A percentile compares a stretch with the other conserved stretches of the same genome.
Conservation (phyloP, 1,140 invertebrate genomes). For the Drosophila ananassae region DNA sequence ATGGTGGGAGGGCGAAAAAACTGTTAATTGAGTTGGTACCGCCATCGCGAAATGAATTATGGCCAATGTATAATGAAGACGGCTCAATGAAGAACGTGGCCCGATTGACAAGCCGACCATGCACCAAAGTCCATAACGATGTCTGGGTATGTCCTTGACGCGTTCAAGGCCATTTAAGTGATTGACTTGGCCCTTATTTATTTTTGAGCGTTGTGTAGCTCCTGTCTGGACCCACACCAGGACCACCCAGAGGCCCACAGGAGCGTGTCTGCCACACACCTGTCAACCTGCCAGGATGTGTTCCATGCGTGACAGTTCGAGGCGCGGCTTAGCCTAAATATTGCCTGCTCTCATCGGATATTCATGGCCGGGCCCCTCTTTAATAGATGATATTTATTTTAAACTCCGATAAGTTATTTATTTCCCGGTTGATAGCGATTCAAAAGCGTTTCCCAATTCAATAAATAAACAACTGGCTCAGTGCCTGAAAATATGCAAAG, state of each 20-base stretch:
- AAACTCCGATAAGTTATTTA: slow-evolving; percentile 28
- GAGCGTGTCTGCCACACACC: slow-evolving; percentile 33
- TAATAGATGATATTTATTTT: slow-evolving; percentile 21
- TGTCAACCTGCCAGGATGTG: slow-evolving; percentile 18
- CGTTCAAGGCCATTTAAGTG: slow-evolving; percentile 59
- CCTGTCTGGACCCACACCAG: slow-evolving; percentile 20
- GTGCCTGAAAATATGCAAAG: slow-evolving; percentile 23
- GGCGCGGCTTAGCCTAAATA: slow-evolving; percentile 35
- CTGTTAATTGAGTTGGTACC: slow-evolving; percentile 64
- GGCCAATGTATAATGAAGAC: slow-evolving; percentile 42
- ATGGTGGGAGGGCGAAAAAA: slow-evolving; percentile 7
- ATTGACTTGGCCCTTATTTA: slow-evolving; percentile 60
- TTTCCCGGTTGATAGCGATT: not conserved
- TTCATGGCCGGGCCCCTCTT: slow-evolving; percentile 29
- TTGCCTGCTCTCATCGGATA: slow-evolving; percentile 27
- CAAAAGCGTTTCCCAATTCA: not conserved
- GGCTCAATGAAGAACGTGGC: slow-evolving; percentile 76
- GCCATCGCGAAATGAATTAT: slow-evolving; percentile 54
- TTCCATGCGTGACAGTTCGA: slow-evolving; percentile 36
- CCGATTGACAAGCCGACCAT: slow-evolving; percentile 85
- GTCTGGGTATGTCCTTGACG: slow-evolving; percentile 33
- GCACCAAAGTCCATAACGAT: slow-evolving; percentile 67
- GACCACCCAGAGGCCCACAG: not conserved
- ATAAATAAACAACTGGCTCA: not conserved
- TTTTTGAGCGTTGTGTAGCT: slow-evolving; percentile 34